A percentile compares a stretch with the other conserved stretches of the same genome.
phyloP scores from a whole-genome alignment of 2,888 invertebrate genomes.

The Drosophila limbata region DNA sequence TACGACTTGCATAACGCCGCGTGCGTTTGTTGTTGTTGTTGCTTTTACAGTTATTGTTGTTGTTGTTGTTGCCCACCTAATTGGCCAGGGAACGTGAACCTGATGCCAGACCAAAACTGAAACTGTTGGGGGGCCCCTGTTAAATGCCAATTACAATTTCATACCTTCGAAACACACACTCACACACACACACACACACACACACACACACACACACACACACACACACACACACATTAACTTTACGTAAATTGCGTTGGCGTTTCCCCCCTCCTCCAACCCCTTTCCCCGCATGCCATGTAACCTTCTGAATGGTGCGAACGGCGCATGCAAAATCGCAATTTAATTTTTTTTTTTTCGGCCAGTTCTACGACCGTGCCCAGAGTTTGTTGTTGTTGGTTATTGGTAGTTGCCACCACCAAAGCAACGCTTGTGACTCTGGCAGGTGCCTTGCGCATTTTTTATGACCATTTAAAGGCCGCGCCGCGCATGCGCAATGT shows the following conservation, averaged over 20 bases:
- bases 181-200: not conserved
- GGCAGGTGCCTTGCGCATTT: conserved; percentile 59
- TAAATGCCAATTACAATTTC: conserved; percentile 53
- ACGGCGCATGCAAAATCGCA: conserved; percentile 67
- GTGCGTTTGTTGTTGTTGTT: conserved; percentile 18
- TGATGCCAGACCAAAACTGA: conserved; percentile 20
- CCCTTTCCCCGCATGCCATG: conserved; percentile 20
- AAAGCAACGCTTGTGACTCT: not conserved
- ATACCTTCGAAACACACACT: conserved; percentile 11
- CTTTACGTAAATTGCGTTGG: conserved; percentile 53
- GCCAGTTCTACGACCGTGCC: conserved; percentile 59
- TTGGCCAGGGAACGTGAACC: conserved; percentile 42
- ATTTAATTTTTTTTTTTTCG: conserved; percentile 33
- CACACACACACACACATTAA: not conserved
- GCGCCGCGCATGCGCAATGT: conserved; percentile 67
- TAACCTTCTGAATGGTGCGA: conserved; percentile 68
- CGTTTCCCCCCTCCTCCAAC: not conserved
- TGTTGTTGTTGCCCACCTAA: conserved; percentile 26
- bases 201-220: not conserved
- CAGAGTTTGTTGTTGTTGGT: conserved; percentile 12
- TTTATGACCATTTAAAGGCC: conserved; percentile 66
- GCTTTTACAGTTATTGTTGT: conserved; percentile 1
- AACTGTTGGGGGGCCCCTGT: conserved; percentile 8
- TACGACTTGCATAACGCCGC: conserved; percentile 58
- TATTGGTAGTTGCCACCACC: not conserved